These are phyloP conservation scores for Prionace glauca DNA, from an alignment of 2,797 vertebrate species.

Conservation along the genomic window DNA sequence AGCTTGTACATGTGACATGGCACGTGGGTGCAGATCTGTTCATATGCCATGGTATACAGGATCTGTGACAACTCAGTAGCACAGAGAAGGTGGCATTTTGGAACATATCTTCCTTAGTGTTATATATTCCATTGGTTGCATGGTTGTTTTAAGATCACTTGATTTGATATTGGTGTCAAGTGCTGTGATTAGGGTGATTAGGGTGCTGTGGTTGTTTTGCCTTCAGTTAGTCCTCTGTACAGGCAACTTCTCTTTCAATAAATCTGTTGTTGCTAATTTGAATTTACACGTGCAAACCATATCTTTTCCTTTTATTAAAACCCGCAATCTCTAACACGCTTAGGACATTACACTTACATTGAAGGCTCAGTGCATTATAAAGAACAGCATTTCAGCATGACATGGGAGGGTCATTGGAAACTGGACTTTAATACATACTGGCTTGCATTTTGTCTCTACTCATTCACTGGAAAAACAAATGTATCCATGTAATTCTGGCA, in stretches of 20 bases:
- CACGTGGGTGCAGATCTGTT: neutral
- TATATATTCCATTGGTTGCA: too few species aligned
- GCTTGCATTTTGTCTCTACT: neutral
- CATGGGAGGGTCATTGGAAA: neutral
- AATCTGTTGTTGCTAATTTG: too few species aligned
- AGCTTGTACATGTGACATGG: neutral
- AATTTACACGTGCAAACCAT: too few species aligned
- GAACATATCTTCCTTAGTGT: neutral
- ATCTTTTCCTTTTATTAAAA: too few species aligned
- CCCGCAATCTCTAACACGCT: too few species aligned
- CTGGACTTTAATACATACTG: neutral
- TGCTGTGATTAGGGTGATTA: too few species aligned
- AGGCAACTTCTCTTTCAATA: too few species aligned
- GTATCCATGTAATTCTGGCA: neutral
- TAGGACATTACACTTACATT: neutral
- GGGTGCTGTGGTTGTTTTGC: too few species aligned
- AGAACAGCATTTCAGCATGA: neutral
- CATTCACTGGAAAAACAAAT: neutral
- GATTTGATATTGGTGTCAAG: too few species aligned
- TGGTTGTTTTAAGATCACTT: too few species aligned
- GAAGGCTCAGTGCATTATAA: neutral
- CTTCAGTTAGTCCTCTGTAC: too few species aligned
- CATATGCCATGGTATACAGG: neutral
- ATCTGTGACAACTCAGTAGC: too few species aligned
- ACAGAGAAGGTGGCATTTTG: neutral